Percentiles rank a stretch among this genome's conserved stretches.
These are phyloP conservation scores for Clupea harengus DNA, from an alignment of 2,113 vertebrate species.

Conservation along the genomic window DNA sequence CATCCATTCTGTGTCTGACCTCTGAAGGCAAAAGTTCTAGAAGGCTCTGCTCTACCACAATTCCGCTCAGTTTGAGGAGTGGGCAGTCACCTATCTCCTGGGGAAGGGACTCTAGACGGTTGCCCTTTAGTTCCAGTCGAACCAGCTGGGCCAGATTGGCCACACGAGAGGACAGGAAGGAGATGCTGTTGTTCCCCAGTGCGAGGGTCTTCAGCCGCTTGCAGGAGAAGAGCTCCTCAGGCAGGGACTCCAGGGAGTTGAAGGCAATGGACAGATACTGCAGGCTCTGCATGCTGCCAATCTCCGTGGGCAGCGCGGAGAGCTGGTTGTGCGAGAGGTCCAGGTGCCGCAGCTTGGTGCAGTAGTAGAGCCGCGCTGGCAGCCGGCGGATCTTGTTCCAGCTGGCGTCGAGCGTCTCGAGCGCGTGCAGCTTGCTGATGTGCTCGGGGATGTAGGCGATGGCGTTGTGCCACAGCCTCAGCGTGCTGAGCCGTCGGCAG, in stretches of 20 bases:
- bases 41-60: slow-evolving; percentile 75
- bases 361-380: slow-evolving; percentile 77
- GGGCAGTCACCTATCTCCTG: slow-evolving; percentile 73
- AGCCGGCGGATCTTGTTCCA: slow-evolving; percentile 81
- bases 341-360: slow-evolving; percentile 78
- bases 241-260: slow-evolving; percentile 79
- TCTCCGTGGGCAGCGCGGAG: slow-evolving; percentile 72
- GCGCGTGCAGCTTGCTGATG: slow-evolving; percentile 75
- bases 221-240: slow-evolving; percentile 84
- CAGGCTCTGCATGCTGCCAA: slow-evolving; percentile 78
- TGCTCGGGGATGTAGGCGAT: slow-evolving; percentile 83
- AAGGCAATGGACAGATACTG: slow-evolving; percentile 76
- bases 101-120: slow-evolving; percentile 76
- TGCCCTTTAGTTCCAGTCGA: slow-evolving; percentile 80
- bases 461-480: slow-evolving; percentile 84
- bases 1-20: slow-evolving; percentile 64
- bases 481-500: slow-evolving; percentile 75
- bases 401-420: slow-evolving; percentile 80
- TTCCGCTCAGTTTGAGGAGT: slow-evolving; percentile 65
- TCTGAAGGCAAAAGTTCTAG: slow-evolving; percentile 74
- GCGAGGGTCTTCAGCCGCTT: slow-evolving; percentile 75
- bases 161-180: slow-evolving; percentile 71
- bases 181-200: slow-evolving; percentile 76
- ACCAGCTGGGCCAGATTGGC: slow-evolving; percentile 68
- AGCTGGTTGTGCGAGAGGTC: slow-evolving; percentile 84